Percentiles rank a stretch among this genome's conserved stretches.
Conservation (phyloP, 2,888 invertebrate genomes). For the Griposia aprilina region DNA sequence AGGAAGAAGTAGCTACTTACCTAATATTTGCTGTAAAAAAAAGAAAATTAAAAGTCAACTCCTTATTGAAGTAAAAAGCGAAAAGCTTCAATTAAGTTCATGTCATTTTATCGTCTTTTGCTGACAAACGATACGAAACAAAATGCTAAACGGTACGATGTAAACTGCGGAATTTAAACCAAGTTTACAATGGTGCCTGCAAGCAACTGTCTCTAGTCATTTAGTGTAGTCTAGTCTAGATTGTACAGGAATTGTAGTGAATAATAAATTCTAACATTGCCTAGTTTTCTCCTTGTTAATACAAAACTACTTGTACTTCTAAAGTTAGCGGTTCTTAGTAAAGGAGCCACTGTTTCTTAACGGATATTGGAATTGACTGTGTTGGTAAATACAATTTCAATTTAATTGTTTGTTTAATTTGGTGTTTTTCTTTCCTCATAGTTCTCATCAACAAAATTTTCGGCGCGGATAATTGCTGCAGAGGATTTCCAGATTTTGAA, state of each 20-base stretch:
- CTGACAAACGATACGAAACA: not conserved
- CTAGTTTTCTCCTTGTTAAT: constrained; percentile 36
- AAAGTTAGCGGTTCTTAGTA: not conserved
- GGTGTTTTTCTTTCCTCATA: not conserved
- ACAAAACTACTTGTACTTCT: not conserved
- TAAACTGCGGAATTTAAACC: constrained; percentile 17
- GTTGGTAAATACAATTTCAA: too few species aligned
- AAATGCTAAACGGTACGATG: constrained; percentile 16
- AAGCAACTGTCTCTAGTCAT: constrained; percentile 27
- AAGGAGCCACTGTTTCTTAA: not conserved
- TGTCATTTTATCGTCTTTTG: too few species aligned
- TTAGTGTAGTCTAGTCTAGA: constrained; percentile 1
- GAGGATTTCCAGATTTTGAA: not conserved
- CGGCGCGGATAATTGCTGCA: not conserved
- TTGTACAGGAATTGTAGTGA: constrained; percentile 21
- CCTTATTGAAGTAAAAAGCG: not conserved
- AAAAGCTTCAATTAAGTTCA: too few species aligned
- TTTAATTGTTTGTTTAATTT: too few species aligned
- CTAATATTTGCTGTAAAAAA: too few species aligned
- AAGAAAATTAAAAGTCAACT: too few species aligned
- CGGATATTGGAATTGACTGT: constrained; percentile 2
- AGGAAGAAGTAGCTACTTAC: not conserved
- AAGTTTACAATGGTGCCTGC: constrained; percentile 10
- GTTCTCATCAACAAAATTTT: not conserved
- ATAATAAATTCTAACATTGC: constrained; percentile 33